Evolutionary conservation across 2,797 vertebrate species (phyloP).

Genomic region (Cyprinella venusta): DNA sequence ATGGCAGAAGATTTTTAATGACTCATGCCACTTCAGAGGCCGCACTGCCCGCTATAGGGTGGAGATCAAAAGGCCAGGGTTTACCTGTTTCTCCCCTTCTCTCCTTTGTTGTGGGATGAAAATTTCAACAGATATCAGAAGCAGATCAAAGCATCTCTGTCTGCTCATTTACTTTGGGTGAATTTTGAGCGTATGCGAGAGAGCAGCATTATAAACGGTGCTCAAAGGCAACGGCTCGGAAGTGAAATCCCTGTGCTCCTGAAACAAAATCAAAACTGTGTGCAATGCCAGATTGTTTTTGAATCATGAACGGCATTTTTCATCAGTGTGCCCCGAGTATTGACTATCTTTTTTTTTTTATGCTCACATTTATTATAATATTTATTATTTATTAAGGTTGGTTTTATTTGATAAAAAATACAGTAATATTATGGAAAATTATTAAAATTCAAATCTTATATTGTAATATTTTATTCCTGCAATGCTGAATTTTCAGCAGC

Average conservation of each 20-base stretch:
- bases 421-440: not conserved
- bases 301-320: constrained; percentile 21
- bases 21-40: constrained; percentile 54
- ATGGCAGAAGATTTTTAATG: constrained; percentile 61
- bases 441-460: not conserved
- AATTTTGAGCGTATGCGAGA: constrained; percentile 19
- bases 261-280: constrained; percentile 30
- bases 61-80: constrained; percentile 63
- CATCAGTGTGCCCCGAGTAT: not conserved
- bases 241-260: constrained; percentile 22
- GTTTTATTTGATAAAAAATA: not conserved
- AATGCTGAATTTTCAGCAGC: not conserved
- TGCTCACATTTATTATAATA: not conserved
- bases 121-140: constrained; percentile 55
- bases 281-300: constrained; percentile 28
- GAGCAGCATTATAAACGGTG: constrained; percentile 24
- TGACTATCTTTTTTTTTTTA: too few species aligned
- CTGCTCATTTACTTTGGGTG: constrained; percentile 54
- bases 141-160: constrained; percentile 58
- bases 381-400: not conserved
- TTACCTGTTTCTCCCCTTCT: constrained; percentile 56
- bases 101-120: constrained; percentile 60
- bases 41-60: constrained; percentile 28
- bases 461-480: not conserved
- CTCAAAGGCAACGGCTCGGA: constrained; percentile 33